phyloP scores from a whole-genome alignment of 2,888 invertebrate species.

The Elmis aenea region DNA sequence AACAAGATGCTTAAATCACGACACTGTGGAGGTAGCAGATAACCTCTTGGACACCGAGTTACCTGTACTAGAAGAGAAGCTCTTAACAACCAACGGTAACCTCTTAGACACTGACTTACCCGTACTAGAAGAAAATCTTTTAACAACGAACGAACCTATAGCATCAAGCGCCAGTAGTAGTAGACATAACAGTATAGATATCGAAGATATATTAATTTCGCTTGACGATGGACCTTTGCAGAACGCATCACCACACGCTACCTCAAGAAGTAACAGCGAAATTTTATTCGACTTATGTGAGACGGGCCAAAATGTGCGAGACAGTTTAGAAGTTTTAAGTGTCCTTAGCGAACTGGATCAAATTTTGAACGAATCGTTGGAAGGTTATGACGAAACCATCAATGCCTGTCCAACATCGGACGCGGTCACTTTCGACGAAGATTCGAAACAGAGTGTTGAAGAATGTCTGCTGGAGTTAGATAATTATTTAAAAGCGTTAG shows the following conservation, averaged over 20 bases:
- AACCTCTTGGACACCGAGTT: slow-evolving; percentile 42
- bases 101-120: slow-evolving; percentile 42
- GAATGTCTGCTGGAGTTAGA: slow-evolving; percentile 52
- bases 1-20: slow-evolving; percentile 12
- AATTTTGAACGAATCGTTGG: slow-evolving; percentile 53
- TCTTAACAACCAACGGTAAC: slow-evolving; percentile 32
- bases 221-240: slow-evolving; percentile 30
- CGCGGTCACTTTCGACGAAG: slow-evolving; percentile 9
- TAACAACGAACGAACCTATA: slow-evolving; percentile 31
- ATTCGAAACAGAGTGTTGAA: slow-evolving; percentile 35
- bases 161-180: slow-evolving; percentile 6
- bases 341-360: slow-evolving; percentile 57
- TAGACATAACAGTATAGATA: slow-evolving; percentile 29
- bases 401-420: background rate
- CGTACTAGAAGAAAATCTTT: slow-evolving; percentile 39
- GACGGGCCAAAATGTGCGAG: slow-evolving; percentile 6
- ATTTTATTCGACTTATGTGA: slow-evolving; percentile 12
- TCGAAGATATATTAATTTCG: slow-evolving; percentile 42
- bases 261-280: slow-evolving; percentile 11
- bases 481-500: slow-evolving; percentile 49
- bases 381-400: slow-evolving; percentile 45
- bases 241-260: slow-evolving; percentile 1
- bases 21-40: slow-evolving; percentile 27
- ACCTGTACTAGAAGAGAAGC: slow-evolving; percentile 38
- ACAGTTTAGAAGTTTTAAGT: slow-evolving; percentile 46